phyloP scores from a whole-genome alignment of 2,888 invertebrate genomes.

The Lamproptera curius region DNA sequence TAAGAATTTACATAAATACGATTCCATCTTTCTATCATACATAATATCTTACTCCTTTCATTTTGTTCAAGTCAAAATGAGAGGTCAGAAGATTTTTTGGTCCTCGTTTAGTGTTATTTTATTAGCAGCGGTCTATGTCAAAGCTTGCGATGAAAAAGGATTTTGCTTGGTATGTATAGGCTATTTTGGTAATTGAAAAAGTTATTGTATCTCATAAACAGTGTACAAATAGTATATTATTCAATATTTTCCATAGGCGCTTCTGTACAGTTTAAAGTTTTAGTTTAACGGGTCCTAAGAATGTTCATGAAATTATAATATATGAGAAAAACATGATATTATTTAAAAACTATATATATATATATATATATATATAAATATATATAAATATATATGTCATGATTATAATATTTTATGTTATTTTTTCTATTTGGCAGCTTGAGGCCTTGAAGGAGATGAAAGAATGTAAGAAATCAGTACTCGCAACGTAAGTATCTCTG shows the following conservation, averaged over 20 bases:
- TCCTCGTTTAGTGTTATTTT: conserved; percentile 53
- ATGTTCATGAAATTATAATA: no score
- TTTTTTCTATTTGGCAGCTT: conserved; percentile 35
- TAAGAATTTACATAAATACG: conserved; percentile 15
- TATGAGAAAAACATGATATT: no score
- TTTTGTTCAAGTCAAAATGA: conserved; percentile 41
- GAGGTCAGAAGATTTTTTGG: conserved; percentile 56
- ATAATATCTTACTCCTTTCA: conserved; percentile 27
- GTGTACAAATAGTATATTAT: no score
- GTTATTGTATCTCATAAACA: no score
- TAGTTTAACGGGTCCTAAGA: no score
- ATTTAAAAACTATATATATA: no score
- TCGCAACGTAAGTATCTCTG: conserved; percentile 53
- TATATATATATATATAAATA: not conserved
- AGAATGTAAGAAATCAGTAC: conserved; percentile 58
- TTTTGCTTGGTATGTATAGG: conserved; percentile 52
- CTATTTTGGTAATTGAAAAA: not conserved
- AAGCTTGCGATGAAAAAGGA: conserved; percentile 56
- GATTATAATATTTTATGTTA: not conserved
- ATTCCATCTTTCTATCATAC: conserved; percentile 19
- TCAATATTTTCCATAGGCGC: no score
- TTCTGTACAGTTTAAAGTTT: no score
- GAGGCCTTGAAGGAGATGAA: conserved; percentile 65
- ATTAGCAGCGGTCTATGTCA: conserved; percentile 40
- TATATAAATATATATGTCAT: not conserved